These are phyloP conservation scores for Apoderus coryli DNA, from an alignment of 2,888 invertebrate genomes.

Conservation along the genomic window DNA sequence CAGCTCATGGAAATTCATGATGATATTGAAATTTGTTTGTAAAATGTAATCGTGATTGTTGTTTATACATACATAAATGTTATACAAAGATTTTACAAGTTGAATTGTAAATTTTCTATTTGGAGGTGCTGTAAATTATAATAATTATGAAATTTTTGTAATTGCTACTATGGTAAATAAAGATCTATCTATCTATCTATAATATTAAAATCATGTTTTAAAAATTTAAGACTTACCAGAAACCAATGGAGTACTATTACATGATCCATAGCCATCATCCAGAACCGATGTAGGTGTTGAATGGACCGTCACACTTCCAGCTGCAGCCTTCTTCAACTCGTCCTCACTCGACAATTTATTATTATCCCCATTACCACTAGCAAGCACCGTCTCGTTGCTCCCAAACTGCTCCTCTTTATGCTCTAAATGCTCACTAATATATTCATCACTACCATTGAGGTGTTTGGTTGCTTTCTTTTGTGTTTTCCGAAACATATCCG, in stretches of 20 bases:
- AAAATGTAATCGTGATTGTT: no score
- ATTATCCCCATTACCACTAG: slow-evolving; percentile 12
- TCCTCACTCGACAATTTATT: slow-evolving; percentile 14
- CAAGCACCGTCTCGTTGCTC: slow-evolving; percentile 22
- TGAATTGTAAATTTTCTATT: no score
- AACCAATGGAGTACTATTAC: slow-evolving; percentile 49
- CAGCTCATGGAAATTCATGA: no score
- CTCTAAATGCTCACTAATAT: no score
- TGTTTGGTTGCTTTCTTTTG: slow-evolving; percentile 12
- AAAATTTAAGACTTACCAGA: slow-evolving; percentile 43
- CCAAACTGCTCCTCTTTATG: slow-evolving; percentile 21
- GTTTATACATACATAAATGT: no score
- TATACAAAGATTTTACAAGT: no score
- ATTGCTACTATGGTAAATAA: no score
- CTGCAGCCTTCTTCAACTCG: slow-evolving; percentile 19
- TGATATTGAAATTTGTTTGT: no score
- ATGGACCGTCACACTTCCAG: slow-evolving; percentile 21
- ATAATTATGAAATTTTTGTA: no score
- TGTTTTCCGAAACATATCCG: slow-evolving; percentile 22
- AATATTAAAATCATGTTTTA: no score
- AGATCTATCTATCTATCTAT: no score
- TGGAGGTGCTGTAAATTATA: no score
- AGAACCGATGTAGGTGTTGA: slow-evolving; percentile 33
- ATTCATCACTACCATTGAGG: background rate
- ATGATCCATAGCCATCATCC: slow-evolving; percentile 53